Evolutionary conservation across 92 coral and sea anemone species (phyloP).

Genomic region (Porites evermanni): DNA sequence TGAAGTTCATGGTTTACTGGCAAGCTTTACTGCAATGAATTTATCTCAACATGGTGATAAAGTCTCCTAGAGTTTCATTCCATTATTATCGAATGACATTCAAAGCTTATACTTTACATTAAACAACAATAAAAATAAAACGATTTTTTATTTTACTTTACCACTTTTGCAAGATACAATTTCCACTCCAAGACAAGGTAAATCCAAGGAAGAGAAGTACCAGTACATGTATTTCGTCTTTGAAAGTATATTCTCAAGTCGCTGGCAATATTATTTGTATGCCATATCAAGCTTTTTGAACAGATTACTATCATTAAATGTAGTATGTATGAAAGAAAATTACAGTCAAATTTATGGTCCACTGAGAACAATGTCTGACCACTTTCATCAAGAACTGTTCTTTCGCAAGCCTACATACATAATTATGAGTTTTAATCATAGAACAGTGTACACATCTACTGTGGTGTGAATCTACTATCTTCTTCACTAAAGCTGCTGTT

Average conservation of each 20-base stretch:
- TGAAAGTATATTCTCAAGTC: too few relatives aligned
- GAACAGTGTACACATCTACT: background rate
- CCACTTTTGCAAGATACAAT: background rate
- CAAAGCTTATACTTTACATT: background rate
- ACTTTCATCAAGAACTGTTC: background rate
- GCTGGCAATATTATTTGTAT: too few relatives aligned
- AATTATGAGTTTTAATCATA: background rate
- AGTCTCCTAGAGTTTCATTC: slow-evolving; percentile 1
- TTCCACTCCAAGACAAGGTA: background rate
- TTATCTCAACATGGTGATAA: slow-evolving; percentile 49
- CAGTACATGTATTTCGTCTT: too few relatives aligned
- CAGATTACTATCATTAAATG: too few relatives aligned
- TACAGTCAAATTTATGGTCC: background rate
- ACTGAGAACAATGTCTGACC: background rate
- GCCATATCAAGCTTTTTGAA: too few relatives aligned
- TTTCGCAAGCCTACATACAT: background rate
- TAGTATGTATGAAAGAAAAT: too few relatives aligned
- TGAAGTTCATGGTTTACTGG: slow-evolving; percentile 87
- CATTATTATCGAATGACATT: background rate
- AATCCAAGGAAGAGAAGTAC: too few relatives aligned
- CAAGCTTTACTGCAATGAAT: slow-evolving; percentile 89
- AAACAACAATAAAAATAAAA: background rate
- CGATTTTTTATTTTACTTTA: background rate
- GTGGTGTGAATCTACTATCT: slow-evolving; percentile 4
- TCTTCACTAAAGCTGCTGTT: slow-evolving; percentile 34